Percentiles rank a stretch among this genome's conserved stretches.
Evolutionary conservation across 2,797 vertebrate species (phyloP).

Genomic region (Tamandua tetradactyla): DNA sequence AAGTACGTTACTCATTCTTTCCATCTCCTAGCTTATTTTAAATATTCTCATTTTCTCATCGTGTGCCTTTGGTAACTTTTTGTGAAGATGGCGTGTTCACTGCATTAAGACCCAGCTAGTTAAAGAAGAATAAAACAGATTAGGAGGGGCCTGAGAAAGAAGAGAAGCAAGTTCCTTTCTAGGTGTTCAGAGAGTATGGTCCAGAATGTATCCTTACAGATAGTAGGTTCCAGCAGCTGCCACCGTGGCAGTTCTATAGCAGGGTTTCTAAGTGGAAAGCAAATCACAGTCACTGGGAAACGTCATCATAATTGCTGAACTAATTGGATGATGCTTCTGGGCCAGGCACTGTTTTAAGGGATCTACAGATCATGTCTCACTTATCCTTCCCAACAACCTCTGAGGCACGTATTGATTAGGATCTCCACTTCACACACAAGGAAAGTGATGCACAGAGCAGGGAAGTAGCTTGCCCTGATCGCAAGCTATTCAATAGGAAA

Average conservation of each 20-base stretch:
- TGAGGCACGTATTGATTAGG: fast-evolving
- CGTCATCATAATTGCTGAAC: background rate
- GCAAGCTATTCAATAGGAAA: background rate
- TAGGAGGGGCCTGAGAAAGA: background rate
- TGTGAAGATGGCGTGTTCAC: no score
- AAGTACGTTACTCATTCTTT: no score
- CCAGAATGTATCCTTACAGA: background rate
- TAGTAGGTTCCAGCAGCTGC: background rate
- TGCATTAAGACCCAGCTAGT: no score
- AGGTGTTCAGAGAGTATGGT: background rate
- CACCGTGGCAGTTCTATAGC: background rate
- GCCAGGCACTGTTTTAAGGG: fast-evolving
- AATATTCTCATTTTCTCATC: background rate
- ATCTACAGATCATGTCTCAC: fast-evolving
- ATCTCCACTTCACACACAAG: background rate
- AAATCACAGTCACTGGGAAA: background rate
- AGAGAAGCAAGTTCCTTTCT: background rate
- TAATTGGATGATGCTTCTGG: fast-evolving
- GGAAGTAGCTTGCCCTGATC: background rate
- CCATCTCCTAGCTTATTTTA: fast-evolving
- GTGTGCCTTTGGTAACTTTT: background rate
- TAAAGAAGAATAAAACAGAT: no score
- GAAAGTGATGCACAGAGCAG: background rate
- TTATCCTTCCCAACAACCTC: background rate
- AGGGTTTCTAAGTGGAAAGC: background rate